These are phyloP conservation scores for Peromyscus eremicus DNA, from an alignment of 2,797 vertebrate genomes.

Conservation along the genomic window DNA sequence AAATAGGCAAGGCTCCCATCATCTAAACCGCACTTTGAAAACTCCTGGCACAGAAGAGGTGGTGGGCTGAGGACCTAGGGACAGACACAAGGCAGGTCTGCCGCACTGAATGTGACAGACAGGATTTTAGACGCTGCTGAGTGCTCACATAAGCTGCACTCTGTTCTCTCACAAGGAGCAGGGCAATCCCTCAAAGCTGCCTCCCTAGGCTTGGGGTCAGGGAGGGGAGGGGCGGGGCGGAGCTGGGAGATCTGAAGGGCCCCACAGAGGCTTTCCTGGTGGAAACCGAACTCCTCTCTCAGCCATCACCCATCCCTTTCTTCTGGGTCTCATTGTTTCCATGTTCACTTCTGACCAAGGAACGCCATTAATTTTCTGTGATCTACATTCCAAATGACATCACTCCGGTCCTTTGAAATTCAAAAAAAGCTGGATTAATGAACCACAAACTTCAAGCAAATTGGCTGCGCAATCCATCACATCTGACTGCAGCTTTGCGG, in stretches of 20 bases:
- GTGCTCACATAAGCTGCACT: background rate
- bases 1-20: background rate
- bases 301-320: background rate
- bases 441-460: constrained; percentile 73
- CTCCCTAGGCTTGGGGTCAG: background rate
- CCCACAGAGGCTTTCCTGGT: constrained; percentile 16
- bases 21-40: background rate
- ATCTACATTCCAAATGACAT: constrained; percentile 74
- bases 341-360: constrained; percentile 70
- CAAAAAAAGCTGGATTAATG: constrained; percentile 78
- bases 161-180: background rate
- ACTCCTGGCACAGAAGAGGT: background rate
- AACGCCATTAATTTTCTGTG: constrained; percentile 76
- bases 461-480: constrained; percentile 72
- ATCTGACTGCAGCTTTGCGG: constrained; percentile 3
- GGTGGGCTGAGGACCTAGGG: background rate
- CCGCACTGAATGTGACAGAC: background rate
- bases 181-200: background rate
- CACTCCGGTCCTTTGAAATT: constrained; percentile 77
- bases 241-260: background rate
- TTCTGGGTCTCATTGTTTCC: constrained; percentile 38
- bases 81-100: background rate
- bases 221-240: background rate
- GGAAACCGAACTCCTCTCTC: background rate
- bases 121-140: background rate